Conservation (phyloP, 2,113 vertebrate genomes). For the Machaerirhynchus nigripectus region DNA sequence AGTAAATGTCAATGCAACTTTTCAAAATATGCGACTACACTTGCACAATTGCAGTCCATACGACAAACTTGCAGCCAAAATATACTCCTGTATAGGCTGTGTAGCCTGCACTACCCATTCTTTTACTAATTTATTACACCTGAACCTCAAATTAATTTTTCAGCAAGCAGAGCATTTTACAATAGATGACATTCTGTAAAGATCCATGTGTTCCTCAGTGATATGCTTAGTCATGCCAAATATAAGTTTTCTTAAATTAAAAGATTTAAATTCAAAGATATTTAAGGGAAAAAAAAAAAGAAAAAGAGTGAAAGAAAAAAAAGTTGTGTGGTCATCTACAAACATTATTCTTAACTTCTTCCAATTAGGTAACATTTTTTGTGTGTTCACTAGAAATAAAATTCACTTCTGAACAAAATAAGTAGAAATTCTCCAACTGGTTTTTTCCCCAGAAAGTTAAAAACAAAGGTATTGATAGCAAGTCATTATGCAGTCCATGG, state of each 20-base stretch:
- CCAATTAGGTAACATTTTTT: not conserved
- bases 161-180: not conserved
- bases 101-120: not conserved
- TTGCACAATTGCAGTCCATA: not conserved
- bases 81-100: not conserved
- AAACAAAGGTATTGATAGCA: not conserved
- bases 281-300: not conserved
- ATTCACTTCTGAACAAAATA: not conserved
- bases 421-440: not conserved
- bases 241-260: not conserved
- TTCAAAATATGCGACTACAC: not conserved
- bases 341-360: accelerated
- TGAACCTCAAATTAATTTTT: not conserved
- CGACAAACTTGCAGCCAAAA: not conserved
- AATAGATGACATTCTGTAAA: not conserved
- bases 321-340: not conserved
- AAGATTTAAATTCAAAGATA: not conserved
- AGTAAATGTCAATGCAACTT: not conserved
- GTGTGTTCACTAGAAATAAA: not conserved
- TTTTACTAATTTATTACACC: not conserved
- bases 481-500: not conserved
- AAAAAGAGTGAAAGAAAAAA: not conserved
- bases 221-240: not conserved
- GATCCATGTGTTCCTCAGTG: not conserved
- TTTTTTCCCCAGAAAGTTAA: not conserved